Base-by-base conservation (phyloP, 1,140 invertebrate genomes). In the Andrena cerasifolii region DNA sequence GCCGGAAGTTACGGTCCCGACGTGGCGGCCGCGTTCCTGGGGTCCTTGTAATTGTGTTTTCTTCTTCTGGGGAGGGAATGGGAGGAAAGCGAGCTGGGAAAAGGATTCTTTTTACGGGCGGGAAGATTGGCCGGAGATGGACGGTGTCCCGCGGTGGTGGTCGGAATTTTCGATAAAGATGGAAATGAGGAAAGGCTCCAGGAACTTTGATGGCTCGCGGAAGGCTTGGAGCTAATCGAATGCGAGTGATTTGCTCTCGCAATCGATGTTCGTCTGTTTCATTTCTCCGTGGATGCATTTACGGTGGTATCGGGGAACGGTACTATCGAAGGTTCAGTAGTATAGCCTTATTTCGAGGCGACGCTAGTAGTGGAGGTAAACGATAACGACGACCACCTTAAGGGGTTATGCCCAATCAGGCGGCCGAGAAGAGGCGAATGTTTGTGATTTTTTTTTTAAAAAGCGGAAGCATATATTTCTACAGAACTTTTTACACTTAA, bases 121-220 rank as follows among this genome's bases (percentile, higher is more conserved):
- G n/a, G 31, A 53, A 67, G 16, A 67, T 67, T 53, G 16, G 31
- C 65, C 47, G 21, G 65, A 67, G 47, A 53, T 67, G 28, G 31
- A 67, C 65, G 65, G 21, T 67, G 31, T 67, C 65, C 47, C 21
- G 21, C 16, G 3, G 31, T 31, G 21, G 3, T 4, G 8, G 65
- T 36, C 18, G 65, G 24, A 67, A 67, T 67, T 24, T 67, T 67
- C 65, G 47, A 53, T 67, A 53, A 67, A 53, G 21, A 36, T 67
- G 65, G 65, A 67, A 67, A 67, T 53, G 47, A 67, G 65, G 18
- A n/a, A 36, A 16, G 14, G 21, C 31, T 67, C 53, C 21, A 47
- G 21, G n/a, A 67, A 67, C 65, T 67, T 67, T 5, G 16, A 26
- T 8, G 21, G 14, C 21, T 18, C 8, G 26, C 10, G 3, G 62